phyloP scores from a whole-genome alignment of 2,797 vertebrate genomes.

The Apodemus agrarius region DNA sequence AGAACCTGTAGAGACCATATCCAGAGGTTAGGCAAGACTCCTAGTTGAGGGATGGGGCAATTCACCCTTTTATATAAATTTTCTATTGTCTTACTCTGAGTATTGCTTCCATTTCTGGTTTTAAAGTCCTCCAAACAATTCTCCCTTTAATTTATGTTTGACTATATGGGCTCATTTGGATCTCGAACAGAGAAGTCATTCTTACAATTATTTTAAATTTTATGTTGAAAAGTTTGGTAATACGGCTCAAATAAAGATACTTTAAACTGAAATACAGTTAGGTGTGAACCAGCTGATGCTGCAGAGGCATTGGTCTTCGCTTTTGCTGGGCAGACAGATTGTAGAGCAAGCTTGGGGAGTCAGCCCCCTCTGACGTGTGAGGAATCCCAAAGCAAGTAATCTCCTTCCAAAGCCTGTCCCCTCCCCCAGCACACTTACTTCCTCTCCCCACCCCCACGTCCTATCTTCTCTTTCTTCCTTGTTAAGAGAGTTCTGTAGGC shows the following conservation, averaged over 20 bases:
- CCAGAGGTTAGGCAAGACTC: no score
- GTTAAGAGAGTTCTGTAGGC: conserved; percentile 6
- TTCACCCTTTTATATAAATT: background rate
- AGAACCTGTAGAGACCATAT: no score
- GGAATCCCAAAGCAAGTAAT: background rate
- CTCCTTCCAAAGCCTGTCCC: background rate
- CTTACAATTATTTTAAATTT: conserved; percentile 49
- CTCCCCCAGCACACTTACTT: no score
- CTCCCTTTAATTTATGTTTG: conserved; percentile 62
- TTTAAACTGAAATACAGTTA: conserved; percentile 48
- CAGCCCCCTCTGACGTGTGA: background rate
- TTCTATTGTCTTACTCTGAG: conserved; percentile 8
- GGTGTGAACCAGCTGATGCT: conserved; percentile 18
- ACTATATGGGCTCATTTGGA: background rate
- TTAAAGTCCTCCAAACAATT: conserved; percentile 35
- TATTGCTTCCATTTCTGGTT: conserved; percentile 42
- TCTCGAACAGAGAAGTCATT: background rate
- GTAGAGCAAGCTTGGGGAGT: background rate
- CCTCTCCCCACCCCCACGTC: no score
- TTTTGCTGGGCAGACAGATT: conserved; percentile 45
- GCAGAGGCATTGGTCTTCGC: background rate
- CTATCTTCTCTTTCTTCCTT: background rate
- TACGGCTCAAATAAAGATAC: conserved; percentile 47
- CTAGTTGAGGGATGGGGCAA: no score
- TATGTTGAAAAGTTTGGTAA: conserved; percentile 51